A percentile compares a stretch with the other conserved stretches of the same genome.
Evolutionary conservation across 2,113 vertebrate genomes (phyloP).

Genomic region (Agelaius tricolor): DNA sequence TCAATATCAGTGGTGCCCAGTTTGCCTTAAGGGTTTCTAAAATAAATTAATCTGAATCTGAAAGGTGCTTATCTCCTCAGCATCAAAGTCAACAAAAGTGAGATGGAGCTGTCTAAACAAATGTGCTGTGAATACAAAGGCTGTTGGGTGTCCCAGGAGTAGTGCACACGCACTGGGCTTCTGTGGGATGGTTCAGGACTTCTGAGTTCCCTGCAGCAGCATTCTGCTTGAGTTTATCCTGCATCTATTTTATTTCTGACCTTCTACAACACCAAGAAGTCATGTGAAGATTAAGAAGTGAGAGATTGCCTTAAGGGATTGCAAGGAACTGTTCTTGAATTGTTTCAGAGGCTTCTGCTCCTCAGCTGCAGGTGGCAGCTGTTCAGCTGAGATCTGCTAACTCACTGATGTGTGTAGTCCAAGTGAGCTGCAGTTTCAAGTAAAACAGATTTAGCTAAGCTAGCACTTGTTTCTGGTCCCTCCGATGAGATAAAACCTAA

Average conservation of each 20-base stretch:
- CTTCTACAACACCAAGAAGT: background rate
- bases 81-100: background rate
- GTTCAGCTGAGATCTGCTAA: background rate
- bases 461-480: background rate
- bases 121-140: background rate
- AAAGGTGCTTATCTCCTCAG: background rate
- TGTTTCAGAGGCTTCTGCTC: background rate
- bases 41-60: background rate
- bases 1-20: background rate
- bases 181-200: fast-evolving
- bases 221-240: background rate
- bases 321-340: background rate
- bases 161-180: fast-evolving
- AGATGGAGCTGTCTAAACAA: background rate
- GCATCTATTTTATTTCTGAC: background rate
- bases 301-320: background rate
- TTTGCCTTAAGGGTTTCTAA: background rate
- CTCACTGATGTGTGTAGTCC: background rate
- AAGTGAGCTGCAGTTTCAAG: background rate
- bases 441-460: background rate
- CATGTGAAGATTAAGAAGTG: background rate
- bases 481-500: background rate
- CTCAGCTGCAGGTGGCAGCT: background rate
- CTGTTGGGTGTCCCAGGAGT: background rate
- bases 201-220: background rate